A percentile compares a stretch with the other conserved stretches of the same genome.
Evolutionary conservation across 1,140 invertebrate species (phyloP).

Genomic region (Drosophila triauraria): DNA sequence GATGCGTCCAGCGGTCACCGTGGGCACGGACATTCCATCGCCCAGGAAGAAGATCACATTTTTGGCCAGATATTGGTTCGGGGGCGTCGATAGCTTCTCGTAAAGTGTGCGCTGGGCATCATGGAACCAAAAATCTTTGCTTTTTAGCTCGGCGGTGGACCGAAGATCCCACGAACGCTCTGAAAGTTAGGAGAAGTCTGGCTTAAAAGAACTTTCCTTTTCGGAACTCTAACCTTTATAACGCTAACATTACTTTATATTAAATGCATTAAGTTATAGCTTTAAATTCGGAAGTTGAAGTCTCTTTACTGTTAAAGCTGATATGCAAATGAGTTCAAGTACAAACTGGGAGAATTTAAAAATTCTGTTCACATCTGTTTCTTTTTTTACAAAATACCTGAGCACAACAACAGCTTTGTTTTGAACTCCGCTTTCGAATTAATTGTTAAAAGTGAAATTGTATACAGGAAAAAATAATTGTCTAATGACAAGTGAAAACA

Average conservation of each 20-base stretch:
- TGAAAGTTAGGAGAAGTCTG: constrained; percentile 7
- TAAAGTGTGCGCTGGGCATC: constrained; percentile 66
- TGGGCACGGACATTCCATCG: constrained; percentile 92
- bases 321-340: constrained; percentile 13
- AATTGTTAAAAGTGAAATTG: constrained; percentile 31
- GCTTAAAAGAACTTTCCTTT: background rate
- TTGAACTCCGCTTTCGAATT: constrained; percentile 28
- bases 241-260: too few species aligned
- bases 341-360: constrained; percentile 9
- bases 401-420: constrained; percentile 19
- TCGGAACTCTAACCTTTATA: too few species aligned
- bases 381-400: constrained; percentile 4
- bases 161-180: constrained; percentile 57
- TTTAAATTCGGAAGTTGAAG: background rate
- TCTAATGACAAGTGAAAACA: constrained; percentile 6
- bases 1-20: constrained; percentile 90
- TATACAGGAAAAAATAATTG: constrained; percentile 6
- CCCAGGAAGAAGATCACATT: constrained; percentile 92
- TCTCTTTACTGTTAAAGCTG: background rate
- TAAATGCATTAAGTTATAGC: background rate
- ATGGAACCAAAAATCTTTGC: constrained; percentile 72
- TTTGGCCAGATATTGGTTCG: constrained; percentile 87
- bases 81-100: constrained; percentile 53
- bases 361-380: constrained; percentile 29
- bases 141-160: constrained; percentile 45